Conservation (phyloP, 1,140 invertebrate species). For the Drosophila ohnishii region DNA sequence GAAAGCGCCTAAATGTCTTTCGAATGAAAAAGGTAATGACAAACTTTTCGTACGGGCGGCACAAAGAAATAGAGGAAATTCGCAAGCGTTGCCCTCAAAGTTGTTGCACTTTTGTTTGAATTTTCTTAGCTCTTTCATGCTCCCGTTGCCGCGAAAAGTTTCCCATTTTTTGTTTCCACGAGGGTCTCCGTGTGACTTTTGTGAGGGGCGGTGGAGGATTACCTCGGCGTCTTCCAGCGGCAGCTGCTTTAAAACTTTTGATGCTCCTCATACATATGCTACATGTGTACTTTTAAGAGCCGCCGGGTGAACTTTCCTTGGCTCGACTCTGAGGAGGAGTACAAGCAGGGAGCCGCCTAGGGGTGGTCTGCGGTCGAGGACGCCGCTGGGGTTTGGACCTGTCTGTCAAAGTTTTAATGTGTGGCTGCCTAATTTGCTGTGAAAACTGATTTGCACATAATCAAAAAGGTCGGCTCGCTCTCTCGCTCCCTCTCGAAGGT, state of each 20-base stretch:
- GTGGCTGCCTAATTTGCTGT: constrained; percentile 79
- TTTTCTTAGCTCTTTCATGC: constrained; percentile 71
- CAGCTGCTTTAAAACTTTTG: constrained; percentile 69
- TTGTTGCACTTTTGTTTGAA: constrained; percentile 77
- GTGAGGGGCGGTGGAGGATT: constrained; percentile 27
- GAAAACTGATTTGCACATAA: constrained; percentile 77
- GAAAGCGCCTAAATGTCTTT: constrained; percentile 27
- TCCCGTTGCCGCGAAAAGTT: constrained; percentile 61
- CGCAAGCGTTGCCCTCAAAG: constrained; percentile 49
- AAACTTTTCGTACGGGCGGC: constrained; percentile 34
- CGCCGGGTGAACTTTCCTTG: constrained; percentile 53
- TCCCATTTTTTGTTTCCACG: not conserved
- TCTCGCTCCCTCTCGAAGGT: constrained; percentile 21
- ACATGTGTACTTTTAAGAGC: constrained; percentile 60
- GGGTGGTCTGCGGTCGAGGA: constrained; percentile 24
- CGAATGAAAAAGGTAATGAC: constrained; percentile 21
- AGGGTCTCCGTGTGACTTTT: constrained; percentile 64
- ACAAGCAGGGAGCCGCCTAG: not conserved
- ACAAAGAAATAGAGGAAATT: constrained; percentile 35
- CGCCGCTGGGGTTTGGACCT: constrained; percentile 24
- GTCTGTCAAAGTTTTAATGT: constrained; percentile 72
- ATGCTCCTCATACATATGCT: constrained; percentile 47
- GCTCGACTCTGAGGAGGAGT: too few relatives aligned
- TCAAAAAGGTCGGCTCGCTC: constrained; percentile 42
- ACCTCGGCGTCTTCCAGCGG: constrained; percentile 19